phyloP scores from a whole-genome alignment of 2,797 vertebrate species.

The Manis crassicaudata region DNA sequence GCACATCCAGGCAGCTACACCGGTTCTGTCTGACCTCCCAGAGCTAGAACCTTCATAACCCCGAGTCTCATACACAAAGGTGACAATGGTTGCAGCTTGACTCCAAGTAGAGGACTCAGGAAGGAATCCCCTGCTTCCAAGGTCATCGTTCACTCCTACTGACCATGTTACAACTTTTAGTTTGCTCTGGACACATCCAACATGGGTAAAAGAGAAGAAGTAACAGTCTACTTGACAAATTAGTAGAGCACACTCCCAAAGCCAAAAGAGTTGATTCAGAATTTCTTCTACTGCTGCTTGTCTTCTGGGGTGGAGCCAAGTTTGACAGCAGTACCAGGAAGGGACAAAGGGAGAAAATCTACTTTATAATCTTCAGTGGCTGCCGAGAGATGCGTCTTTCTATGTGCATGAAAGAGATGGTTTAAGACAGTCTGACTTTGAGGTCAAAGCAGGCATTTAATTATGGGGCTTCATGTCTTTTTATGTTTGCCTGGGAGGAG shows the following conservation, averaged over 20 bases:
- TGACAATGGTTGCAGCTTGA: not conserved
- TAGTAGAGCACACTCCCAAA: not conserved
- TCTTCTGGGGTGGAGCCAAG: not conserved
- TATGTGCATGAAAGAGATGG: not conserved
- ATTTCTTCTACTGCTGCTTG: not conserved
- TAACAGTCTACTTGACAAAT: not conserved
- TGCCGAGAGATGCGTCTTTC: not conserved
- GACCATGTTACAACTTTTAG: not conserved
- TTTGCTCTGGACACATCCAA: not conserved
- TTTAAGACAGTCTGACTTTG: slow-evolving; percentile 42
- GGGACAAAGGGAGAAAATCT: not conserved
- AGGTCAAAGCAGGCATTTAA: slow-evolving; percentile 44
- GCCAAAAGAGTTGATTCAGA: not conserved
- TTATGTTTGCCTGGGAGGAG: slow-evolving; percentile 28
- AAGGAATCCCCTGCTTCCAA: not conserved
- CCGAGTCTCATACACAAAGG: not conserved
- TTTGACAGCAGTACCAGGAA: not conserved
- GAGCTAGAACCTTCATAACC: not conserved
- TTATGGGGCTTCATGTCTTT: slow-evolving; percentile 12
- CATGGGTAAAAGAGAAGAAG: not conserved
- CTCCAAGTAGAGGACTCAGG: not conserved
- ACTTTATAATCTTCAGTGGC: not conserved
- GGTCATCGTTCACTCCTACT: not conserved
- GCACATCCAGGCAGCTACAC: not conserved
- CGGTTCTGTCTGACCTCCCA: not conserved